Conservation (phyloP, 2,113 vertebrate species). For the Tringa solitaria region DNA sequence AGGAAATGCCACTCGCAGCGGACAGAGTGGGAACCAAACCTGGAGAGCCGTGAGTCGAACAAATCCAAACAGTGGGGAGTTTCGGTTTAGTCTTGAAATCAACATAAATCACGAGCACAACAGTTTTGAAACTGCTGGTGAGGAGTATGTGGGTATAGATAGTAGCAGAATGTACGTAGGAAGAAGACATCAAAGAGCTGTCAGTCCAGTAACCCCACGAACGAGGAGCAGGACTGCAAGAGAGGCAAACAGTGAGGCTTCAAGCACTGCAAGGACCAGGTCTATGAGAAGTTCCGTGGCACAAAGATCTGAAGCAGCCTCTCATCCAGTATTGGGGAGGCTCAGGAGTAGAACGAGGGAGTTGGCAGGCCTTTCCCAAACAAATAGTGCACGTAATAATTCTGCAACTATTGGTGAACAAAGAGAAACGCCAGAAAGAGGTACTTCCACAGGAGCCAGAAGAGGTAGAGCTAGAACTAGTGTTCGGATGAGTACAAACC, state of each 20-base stretch:
- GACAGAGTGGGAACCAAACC: conserved; percentile 93
- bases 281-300: conserved; percentile 53
- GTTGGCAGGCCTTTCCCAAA: background rate
- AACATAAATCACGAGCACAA: conserved; percentile 93
- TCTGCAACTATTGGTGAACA: background rate
- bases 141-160: conserved; percentile 52
- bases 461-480: conserved; percentile 85
- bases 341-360: conserved; percentile 62
- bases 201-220: conserved; percentile 71
- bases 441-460: conserved; percentile 63
- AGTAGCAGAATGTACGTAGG: conserved; percentile 12
- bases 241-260: background rate
- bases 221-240: conserved; percentile 78
- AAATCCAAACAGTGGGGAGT: conserved; percentile 92
- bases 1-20: conserved; percentile 90
- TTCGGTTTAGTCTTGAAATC: conserved; percentile 94
- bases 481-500: conserved; percentile 75
- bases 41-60: conserved; percentile 95
- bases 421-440: conserved; percentile 38
- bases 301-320: conserved; percentile 61
- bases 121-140: conserved; percentile 54
- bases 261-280: conserved; percentile 60
- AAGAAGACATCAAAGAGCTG: conserved; percentile 35
- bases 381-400: background rate
- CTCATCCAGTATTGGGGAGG: conserved; percentile 40